A percentile compares a stretch with the other conserved stretches of the same genome.
Evolutionary conservation across 2,797 vertebrate species (phyloP).

Genomic region (Anguilla megastoma): DNA sequence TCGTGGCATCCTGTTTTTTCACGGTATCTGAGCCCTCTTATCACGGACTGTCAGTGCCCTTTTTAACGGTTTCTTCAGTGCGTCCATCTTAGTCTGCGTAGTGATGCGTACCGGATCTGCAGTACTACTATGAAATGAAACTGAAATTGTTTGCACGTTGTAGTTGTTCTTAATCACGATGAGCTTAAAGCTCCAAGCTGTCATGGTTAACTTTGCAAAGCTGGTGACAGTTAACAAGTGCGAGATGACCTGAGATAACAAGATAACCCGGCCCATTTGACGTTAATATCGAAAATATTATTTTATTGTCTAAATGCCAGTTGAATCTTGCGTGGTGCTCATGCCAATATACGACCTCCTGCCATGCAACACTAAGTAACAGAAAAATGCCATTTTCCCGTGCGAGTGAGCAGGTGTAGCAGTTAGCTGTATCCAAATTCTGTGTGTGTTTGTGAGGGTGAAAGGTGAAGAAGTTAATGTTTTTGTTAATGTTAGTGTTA

Average conservation of each 20-base stretch:
- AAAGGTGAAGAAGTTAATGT: neutral
- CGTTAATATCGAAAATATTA: too few relatives aligned
- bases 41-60: neutral
- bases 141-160: neutral
- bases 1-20: neutral
- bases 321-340: neutral
- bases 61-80: neutral
- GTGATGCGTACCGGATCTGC: neutral
- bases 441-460: neutral
- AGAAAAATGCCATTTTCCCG: neutral
- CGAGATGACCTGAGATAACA: neutral
- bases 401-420: neutral
- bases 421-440: neutral
- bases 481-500: too few relatives aligned
- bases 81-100: neutral
- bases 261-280: neutral
- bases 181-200: neutral
- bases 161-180: neutral
- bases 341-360: neutral
- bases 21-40: neutral
- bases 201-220: neutral
- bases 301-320: neutral
- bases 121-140: neutral
- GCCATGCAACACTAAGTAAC: neutral
- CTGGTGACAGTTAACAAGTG: neutral